Base-by-base conservation (phyloP, 1,140 invertebrate species). In the Planococcus citri region DNA sequence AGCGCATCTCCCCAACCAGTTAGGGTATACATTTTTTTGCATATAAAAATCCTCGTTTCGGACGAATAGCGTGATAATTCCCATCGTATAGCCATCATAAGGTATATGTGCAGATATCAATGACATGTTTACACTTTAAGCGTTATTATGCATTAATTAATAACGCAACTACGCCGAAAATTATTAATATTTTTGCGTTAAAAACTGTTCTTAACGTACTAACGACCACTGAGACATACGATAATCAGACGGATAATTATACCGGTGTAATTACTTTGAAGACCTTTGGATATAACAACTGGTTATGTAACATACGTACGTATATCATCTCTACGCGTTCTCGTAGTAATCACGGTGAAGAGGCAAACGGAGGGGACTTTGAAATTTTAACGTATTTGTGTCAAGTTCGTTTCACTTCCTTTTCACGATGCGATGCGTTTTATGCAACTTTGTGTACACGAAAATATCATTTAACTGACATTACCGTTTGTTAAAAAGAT, bases 341-440 rank as follows among this genome's bases (percentile, higher is more conserved):
- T n/a, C n/a, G n/a, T n/a, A n/a, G n/a, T n/a, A n/a, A 51, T 51
- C 12, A 51, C 41, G 17, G 12, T 3, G 29, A 33, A 33, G 12
- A 33, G n/a, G 14, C 33, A 37, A 37, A 14, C 14, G 33, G 33
- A 37, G 33, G 33, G 33, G 14, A 20, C 29, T 3, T 33, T 17
- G 41, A 51, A 20, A 51, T 51, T 33, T 51, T 20, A 51, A 51
- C 41, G 17, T 51, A 51, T 51, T 51, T 6, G 41, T 51, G 41
- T 51, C 41, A 51, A 51, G 41, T 51, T 51, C 41, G 17, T 20
- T 51, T 51, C 41, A 20, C 41, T 51, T 51, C 41, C 41, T 51
- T 51, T 51, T 51, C 41, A 20, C n/a, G n/a, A 51, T 51, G 41
- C n/a, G n/a, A 51, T 51, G 41, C 41, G 41, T 51, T 51, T 51